Evolutionary conservation across 2,797 vertebrate species (phyloP), one percentile per base, ranked within the genome.

Genomic region (Hylomyscus alleni): DNA sequence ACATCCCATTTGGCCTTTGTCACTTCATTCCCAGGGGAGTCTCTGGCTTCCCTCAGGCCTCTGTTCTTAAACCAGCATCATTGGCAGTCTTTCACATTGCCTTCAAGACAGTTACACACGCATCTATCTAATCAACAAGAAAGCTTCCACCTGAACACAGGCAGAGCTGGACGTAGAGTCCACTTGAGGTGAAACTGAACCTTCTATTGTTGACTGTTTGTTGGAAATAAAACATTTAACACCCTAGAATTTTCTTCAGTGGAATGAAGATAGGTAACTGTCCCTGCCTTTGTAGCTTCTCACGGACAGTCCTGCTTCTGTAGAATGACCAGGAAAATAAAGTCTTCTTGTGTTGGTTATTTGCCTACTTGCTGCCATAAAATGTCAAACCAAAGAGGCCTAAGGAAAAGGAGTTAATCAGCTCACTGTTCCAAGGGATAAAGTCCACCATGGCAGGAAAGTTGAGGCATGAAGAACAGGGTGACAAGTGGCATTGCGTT

Each of bases 91-190:
- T 97, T 34, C 97, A 93, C 81, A 56, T 94, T 95, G 85, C 90
- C 97, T 97, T 92, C 93, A 94, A 97, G 96, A 98, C 94, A 92
- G 92, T 97, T 26, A 44, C 40, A 26, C 11, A 47, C 0, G 12
- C 12, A 29, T 15, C 24, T 47, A 29, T 15, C 24, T 47, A 76
- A 50, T 29, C 12, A 44, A 47, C 24, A 29, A 47, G 80, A 10
- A 89, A 11, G 90, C 94, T 97, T 97, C 97, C 96, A 90, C 96
- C 94, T 86, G 98, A 97, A 93, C 96, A 95, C 96, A 97, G 94
- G 98, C 96, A 97, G 95, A 97, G 97, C 92, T 77, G 89, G 97
- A 97, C 97, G 98, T 98, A 98, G 97, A 96, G 98, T 98, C 98
- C 97, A 95, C 96, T 97, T 97, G 97, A 97, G 97, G 95, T 44